These are phyloP conservation scores for Montipora foliosa DNA, from an alignment of 64 coral and sea anemone species.

Conservation along the genomic window DNA sequence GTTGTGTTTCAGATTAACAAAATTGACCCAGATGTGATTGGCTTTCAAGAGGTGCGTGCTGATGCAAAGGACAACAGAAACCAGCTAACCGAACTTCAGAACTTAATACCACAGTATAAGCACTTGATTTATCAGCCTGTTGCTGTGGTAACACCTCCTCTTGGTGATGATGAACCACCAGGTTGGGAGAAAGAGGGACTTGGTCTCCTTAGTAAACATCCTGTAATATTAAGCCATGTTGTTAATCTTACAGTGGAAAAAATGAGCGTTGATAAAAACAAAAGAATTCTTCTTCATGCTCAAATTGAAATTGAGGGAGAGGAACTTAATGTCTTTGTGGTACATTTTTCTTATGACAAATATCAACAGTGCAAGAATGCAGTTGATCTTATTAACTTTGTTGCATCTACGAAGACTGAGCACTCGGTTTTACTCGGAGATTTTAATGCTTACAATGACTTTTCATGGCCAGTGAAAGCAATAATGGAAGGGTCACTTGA, in stretches of 20 bases:
- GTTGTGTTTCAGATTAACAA: constrained; percentile 67
- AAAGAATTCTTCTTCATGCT: constrained; percentile 78
- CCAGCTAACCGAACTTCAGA: constrained; percentile 80
- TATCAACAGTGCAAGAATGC: constrained; percentile 92
- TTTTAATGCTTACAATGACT: constrained; percentile 91
- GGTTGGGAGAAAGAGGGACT: constrained; percentile 97
- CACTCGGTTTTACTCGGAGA: constrained; percentile 85
- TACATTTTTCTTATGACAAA: constrained; percentile 94
- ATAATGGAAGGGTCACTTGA: constrained; percentile 85
- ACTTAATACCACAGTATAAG: constrained; percentile 77
- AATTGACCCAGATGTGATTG: constrained; percentile 88
- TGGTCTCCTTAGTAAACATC: constrained; percentile 85
- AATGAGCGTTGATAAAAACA: constrained; percentile 66
- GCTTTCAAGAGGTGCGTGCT: constrained; percentile 94
- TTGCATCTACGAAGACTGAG: constrained; percentile 71
- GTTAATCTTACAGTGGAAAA: constrained; percentile 72
- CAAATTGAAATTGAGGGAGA: constrained; percentile 75
- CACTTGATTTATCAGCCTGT: constrained; percentile 75
- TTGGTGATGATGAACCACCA: constrained; percentile 56
- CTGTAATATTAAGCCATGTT: constrained; percentile 83
- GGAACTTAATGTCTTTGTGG: constrained; percentile 78
- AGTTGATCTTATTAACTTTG: constrained; percentile 76
- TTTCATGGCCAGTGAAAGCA: constrained; percentile 74
- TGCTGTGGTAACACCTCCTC: constrained; percentile 39
- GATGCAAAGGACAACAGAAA: constrained; percentile 74